Percentiles rank a stretch among this genome's conserved stretches.
Conservation (phyloP, 2,113 vertebrate genomes). For the Halcyon malimbica region DNA sequence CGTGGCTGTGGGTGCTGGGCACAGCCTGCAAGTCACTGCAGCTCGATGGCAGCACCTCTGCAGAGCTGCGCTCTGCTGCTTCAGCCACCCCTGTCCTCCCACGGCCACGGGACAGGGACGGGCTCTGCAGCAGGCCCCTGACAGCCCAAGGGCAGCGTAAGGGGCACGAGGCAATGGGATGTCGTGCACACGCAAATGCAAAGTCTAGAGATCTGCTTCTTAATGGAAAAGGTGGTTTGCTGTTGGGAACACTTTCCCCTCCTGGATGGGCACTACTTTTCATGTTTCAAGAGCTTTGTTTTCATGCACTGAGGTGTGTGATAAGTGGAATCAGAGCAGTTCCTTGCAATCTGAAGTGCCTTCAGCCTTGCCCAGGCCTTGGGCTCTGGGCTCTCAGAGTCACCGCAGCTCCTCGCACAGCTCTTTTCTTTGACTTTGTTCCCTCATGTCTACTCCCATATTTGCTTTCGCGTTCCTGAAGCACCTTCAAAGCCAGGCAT, state of each 20-base stretch:
- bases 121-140: background rate
- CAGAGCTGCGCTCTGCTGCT: too few relatives aligned
- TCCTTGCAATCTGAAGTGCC: background rate
- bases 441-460: background rate
- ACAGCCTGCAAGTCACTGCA: background rate
- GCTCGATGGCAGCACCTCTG: background rate
- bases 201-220: background rate
- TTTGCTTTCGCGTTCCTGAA: background rate
- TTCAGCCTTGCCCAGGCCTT: background rate
- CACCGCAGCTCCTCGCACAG: rapidly evolving
- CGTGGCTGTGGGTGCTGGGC: background rate
- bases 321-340: background rate
- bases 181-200: background rate
- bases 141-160: background rate
- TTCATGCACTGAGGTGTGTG: background rate
- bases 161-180: background rate
- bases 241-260: background rate
- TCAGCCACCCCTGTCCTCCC: background rate
- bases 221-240: background rate
- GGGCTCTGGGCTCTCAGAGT: background rate
- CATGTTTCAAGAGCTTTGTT: background rate
- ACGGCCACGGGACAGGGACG: rapidly evolving
- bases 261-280: background rate
- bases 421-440: background rate
- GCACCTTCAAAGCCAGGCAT: background rate